These are phyloP conservation scores for Scelioninae gen. 2 DNA, from an alignment of 2,888 invertebrate species.

Conservation along the genomic window DNA sequence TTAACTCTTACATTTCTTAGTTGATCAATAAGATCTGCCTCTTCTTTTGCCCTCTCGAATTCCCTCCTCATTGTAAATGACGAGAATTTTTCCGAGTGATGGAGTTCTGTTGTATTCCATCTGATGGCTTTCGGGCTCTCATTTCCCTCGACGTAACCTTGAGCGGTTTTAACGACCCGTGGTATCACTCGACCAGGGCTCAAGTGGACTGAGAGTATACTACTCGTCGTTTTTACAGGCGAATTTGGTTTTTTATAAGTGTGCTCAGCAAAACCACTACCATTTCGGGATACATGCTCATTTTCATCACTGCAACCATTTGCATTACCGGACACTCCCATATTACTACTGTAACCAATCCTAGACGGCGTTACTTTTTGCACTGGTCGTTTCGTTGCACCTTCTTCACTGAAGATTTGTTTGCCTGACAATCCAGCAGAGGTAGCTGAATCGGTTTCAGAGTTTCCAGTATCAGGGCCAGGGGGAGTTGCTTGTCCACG, in stretches of 20 bases:
- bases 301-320: slow-evolving; percentile 71
- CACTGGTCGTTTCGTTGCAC: slow-evolving; percentile 80
- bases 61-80: slow-evolving; percentile 92
- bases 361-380: slow-evolving; percentile 89
- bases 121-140: slow-evolving; percentile 72
- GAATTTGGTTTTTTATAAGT: slow-evolving; percentile 82
- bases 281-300: slow-evolving; percentile 67
- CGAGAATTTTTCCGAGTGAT: slow-evolving; percentile 84
- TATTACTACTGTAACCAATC: slow-evolving; percentile 75
- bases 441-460: slow-evolving; percentile 65
- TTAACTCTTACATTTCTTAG: slow-evolving; percentile 83
- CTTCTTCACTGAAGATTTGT: slow-evolving; percentile 74
- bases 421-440: slow-evolving; percentile 63
- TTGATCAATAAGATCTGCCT: slow-evolving; percentile 89
- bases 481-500: slow-evolving; percentile 79
- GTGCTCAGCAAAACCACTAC: slow-evolving; percentile 70
- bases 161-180: slow-evolving; percentile 78
- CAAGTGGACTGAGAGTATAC: slow-evolving; percentile 77
- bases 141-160: slow-evolving; percentile 79
- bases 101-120: slow-evolving; percentile 80
- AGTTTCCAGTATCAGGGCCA: slow-evolving; percentile 67
- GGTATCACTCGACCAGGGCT: slow-evolving; percentile 72
- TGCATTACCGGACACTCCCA: slow-evolving; percentile 62
- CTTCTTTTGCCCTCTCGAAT: slow-evolving; percentile 93
- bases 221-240: slow-evolving; percentile 80